Base-by-base conservation (phyloP, 1,140 invertebrate species). In the Ephestia elutella region DNA sequence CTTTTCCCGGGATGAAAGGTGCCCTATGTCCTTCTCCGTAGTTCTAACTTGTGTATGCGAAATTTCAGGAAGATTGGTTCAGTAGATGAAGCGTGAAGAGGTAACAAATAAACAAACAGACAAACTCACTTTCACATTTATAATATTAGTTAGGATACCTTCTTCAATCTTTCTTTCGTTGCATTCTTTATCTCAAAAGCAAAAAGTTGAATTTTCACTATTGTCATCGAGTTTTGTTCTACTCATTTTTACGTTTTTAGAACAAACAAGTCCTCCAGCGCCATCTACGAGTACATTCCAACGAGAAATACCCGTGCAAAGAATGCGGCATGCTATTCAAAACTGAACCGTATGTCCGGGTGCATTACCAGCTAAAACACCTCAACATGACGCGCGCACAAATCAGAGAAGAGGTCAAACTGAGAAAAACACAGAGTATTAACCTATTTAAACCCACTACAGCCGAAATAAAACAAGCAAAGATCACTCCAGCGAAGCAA, bases 351-450 rank as follows among this genome's bases (percentile, higher is more conserved):
- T 78, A 78, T 50, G 75, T 78, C 0, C 73, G 75, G 30, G 68
- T 78, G 13, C 75, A 78, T 57, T 74, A 78, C 60, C 70, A 78
- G 35, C 57, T 75, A 8, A 75, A 74, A 53, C 75, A 78, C 9
- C 49, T 78, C 0, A 70, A 78, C 58, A 78, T 78, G 75, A 72
- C 75, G 3, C 55, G 73, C 8, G 73, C 67, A 0, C 44, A 78
- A 20, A 73, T 78, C 28, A 70, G 68, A 0, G 68, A 62, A 0
- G 62, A 71, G 50, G 66, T 53, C 13, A 15, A n/a, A 17, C 11
- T 25, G 20, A 28, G 50, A 18, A 53, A 53, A 25, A 25, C 50
- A 8, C 50, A 53, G 21, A 53, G 50, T 17, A 53, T 53, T 0
- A 53, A 53, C 21, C 20, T 53, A 13, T 53, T 53, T 13, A 53